Evolutionary conservation across 2,113 vertebrate species (phyloP).

Genomic region (Benitochromis conjunctus): DNA sequence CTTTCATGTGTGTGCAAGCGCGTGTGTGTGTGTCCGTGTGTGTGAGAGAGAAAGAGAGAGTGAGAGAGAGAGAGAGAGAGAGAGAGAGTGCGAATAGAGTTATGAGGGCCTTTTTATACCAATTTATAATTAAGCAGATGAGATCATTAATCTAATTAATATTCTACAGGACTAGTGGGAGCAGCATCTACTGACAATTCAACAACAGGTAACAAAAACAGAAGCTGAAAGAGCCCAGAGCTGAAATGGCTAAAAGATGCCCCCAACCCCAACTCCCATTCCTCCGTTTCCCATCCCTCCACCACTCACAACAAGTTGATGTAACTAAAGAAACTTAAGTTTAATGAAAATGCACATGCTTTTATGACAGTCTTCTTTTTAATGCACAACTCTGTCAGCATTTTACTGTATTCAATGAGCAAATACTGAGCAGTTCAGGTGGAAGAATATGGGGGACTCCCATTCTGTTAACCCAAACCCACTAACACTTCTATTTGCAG

Average conservation of each 20-base stretch:
- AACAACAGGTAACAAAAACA: slow-evolving; percentile 22
- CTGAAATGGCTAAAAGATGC: background rate
- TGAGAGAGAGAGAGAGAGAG: background rate
- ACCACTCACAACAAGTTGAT: background rate
- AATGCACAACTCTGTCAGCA: background rate
- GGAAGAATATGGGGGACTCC: background rate
- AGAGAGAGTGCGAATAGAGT: background rate
- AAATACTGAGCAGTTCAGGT: background rate
- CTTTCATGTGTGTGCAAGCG: background rate
- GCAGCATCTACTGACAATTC: background rate
- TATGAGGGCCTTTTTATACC: background rate
- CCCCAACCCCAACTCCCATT: background rate
- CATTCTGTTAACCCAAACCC: background rate
- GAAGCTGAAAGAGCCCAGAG: background rate
- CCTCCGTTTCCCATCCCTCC: background rate
- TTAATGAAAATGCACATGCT: background rate
- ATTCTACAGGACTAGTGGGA: slow-evolving; percentile 9
- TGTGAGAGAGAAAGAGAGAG: background rate
- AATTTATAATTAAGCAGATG: background rate
- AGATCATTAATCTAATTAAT: background rate
- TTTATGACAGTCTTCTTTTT: background rate
- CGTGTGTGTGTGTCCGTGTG: background rate
- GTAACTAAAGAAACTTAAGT: background rate
- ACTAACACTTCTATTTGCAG: background rate
- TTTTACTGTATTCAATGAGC: background rate